Conservation (phyloP, 2,113 vertebrate species). For the Clarias gariepinus region DNA sequence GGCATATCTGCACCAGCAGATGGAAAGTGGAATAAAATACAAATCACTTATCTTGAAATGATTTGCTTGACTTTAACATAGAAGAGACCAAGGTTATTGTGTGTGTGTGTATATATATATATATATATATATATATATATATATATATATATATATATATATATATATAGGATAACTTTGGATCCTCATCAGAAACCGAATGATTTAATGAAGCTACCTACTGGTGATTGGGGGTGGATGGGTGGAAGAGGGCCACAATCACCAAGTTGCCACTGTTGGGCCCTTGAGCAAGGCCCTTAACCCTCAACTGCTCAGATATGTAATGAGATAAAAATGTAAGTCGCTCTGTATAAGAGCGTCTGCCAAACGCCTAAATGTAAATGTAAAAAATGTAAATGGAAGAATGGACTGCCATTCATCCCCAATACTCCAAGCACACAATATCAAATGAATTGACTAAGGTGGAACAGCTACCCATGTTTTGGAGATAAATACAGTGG, state of each 20-base stretch:
- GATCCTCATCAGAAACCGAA: neutral
- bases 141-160: too few species aligned
- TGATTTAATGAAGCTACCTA: neutral
- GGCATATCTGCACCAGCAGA: slow-evolving; percentile 60
- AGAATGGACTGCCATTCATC: neutral
- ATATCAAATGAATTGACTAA: neutral
- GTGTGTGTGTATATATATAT: too few species aligned
- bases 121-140: too few species aligned
- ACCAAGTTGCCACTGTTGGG: too few species aligned
- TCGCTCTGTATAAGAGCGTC: too few species aligned
- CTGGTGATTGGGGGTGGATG: neutral
- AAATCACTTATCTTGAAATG: neutral
- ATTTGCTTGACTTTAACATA: neutral
- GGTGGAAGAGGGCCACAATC: too few species aligned
- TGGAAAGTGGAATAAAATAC: neutral
- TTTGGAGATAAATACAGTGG: neutral
- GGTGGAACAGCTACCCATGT: neutral
- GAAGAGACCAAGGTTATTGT: neutral
- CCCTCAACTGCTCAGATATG: too few species aligned
- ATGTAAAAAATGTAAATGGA: too few species aligned
- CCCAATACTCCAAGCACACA: neutral
- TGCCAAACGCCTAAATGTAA: too few species aligned
- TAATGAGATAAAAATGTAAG: too few species aligned
- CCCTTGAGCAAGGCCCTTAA: too few species aligned
- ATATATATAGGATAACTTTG: neutral